These are phyloP conservation scores for Eutrigla gurnardus DNA, from an alignment of 2,797 vertebrate species.

Conservation along the genomic window DNA sequence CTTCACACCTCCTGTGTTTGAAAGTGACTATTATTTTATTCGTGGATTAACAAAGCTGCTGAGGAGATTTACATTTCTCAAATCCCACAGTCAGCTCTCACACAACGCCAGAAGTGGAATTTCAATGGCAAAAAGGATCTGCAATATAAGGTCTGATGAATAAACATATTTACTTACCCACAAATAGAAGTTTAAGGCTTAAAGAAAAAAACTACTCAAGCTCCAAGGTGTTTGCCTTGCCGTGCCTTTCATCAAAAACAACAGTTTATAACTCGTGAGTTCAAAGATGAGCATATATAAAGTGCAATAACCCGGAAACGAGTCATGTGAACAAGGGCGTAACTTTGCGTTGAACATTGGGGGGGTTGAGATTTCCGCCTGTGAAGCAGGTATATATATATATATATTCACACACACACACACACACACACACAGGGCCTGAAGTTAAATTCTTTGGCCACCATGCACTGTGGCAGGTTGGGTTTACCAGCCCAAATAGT, in stretches of 20 bases:
- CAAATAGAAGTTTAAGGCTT: background rate
- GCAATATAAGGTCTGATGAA: background rate
- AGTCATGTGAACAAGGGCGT: too few species aligned
- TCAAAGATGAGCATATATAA: constrained; percentile 32
- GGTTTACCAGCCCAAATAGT: too few species aligned
- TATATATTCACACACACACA: too few species aligned
- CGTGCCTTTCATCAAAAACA: background rate
- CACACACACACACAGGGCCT: too few species aligned
- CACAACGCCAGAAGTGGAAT: background rate
- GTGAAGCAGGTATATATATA: too few species aligned
- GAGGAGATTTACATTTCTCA: background rate
- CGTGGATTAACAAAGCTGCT: background rate
- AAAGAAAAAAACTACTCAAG: background rate
- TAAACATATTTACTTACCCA: constrained; percentile 45
- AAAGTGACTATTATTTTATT: background rate
- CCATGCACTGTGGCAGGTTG: too few species aligned
- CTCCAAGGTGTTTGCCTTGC: background rate
- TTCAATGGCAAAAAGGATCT: background rate
- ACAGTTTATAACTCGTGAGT: constrained; percentile 6
- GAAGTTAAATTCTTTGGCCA: too few species aligned
- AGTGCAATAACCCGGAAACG: background rate
- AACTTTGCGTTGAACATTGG: too few species aligned
- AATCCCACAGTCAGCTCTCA: background rate
- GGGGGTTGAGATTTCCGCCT: too few species aligned
- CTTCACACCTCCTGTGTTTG: background rate